A percentile compares a stretch with the other conserved stretches of the same genome.
Conservation (phyloP, 2,113 vertebrate species). For the Microcebus griseorufus region DNA sequence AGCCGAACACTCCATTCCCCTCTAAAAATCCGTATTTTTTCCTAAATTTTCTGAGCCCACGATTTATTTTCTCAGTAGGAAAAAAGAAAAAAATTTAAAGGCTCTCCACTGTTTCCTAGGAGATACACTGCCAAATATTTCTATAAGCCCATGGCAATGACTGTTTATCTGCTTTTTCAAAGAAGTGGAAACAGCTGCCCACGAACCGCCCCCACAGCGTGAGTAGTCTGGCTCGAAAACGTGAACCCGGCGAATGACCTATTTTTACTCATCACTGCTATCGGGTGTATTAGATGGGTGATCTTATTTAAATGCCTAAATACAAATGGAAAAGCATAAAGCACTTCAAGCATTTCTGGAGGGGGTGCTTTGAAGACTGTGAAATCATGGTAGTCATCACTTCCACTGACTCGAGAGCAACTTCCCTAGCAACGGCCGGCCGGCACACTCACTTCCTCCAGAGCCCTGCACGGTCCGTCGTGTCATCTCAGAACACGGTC, state of each 20-base stretch:
- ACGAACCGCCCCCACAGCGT: background rate
- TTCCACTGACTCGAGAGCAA: background rate
- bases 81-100: background rate
- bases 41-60: background rate
- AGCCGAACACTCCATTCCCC: background rate
- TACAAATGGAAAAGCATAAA: background rate
- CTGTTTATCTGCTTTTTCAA: background rate
- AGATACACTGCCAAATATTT: background rate
- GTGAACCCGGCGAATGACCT: constrained; percentile 41
- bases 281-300: background rate
- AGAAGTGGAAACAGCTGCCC: background rate
- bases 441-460: too few relatives aligned
- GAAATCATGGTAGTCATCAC: background rate
- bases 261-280: constrained; percentile 55
- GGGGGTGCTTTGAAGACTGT: background rate
- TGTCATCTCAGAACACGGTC: background rate
- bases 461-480: too few relatives aligned
- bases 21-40: background rate
- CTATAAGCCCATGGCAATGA: background rate
- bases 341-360: background rate
- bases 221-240: background rate
- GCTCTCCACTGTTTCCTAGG: background rate
- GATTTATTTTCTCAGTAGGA: background rate
- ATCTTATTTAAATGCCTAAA: constrained; percentile 12
- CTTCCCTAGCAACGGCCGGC: fast-evolving